Percentiles rank a stretch among this genome's conserved stretches.
Evolutionary conservation across 1,140 invertebrate genomes (phyloP).

Genomic region (Drosophila seguyi): DNA sequence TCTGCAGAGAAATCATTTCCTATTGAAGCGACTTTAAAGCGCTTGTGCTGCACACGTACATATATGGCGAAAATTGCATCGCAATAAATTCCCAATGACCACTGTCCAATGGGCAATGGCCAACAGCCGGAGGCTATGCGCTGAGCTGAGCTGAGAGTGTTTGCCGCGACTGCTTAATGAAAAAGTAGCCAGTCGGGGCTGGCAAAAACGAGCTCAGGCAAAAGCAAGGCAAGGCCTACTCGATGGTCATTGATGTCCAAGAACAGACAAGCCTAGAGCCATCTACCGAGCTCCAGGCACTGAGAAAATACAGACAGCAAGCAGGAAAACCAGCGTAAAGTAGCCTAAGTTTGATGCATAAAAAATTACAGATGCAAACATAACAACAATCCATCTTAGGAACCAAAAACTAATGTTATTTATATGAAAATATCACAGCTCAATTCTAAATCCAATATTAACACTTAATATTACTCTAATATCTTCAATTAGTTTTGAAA

Average conservation of each 20-base stretch:
- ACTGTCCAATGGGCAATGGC: constrained; percentile 14
- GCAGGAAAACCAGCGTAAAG: neutral
- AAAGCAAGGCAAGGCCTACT: constrained; percentile 38
- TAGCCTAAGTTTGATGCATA: no score
- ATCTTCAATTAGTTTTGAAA: neutral
- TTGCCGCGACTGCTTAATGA: constrained; percentile 43
- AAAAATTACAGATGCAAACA: no score
- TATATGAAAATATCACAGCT: neutral
- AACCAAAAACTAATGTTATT: neutral
- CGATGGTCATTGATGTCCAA: constrained; percentile 69
- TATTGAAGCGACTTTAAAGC: constrained; percentile 54
- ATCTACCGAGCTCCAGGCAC: constrained; percentile 11
- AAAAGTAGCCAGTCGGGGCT: constrained; percentile 26
- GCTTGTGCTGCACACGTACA: constrained; percentile 64
- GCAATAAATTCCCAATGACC: constrained; percentile 68
- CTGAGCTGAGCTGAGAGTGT: constrained; percentile 40
- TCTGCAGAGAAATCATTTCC: constrained; percentile 20
- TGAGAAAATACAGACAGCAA: neutral
- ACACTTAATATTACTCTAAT: neutral
- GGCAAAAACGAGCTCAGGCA: constrained; percentile 5
- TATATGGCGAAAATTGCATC: constrained; percentile 62
- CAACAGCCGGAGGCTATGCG: constrained; percentile 27
- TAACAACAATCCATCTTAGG: rapidly evolving
- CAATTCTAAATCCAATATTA: neutral
- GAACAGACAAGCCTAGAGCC: constrained; percentile 47